Evolutionary conservation across 2,888 invertebrate species (phyloP).

Genomic region (Megamerina dolium): DNA sequence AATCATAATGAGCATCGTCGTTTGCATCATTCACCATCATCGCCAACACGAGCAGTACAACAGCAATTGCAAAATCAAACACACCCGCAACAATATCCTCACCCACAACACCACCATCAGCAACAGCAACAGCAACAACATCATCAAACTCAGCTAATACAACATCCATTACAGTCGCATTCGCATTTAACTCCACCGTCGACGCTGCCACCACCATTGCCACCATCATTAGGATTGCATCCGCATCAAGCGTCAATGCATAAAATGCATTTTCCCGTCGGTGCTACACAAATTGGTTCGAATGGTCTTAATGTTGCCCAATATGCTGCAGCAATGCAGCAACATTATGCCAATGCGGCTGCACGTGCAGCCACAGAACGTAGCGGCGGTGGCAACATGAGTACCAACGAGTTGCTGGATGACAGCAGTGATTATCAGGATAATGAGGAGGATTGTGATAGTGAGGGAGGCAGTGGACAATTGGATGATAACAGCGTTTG

Average conservation of each 20-base stretch:
- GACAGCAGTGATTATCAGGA: constrained; percentile 45
- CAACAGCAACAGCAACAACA: constrained; percentile 13
- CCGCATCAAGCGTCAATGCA: constrained; percentile 25
- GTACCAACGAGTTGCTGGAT: too few species aligned
- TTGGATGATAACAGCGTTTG: constrained; percentile 47
- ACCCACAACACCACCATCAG: constrained; percentile 18
- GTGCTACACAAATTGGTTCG: constrained; percentile 34
- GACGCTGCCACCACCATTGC: constrained; percentile 12
- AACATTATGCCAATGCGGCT: constrained; percentile 39
- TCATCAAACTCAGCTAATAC: constrained; percentile 13
- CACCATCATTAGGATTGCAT: constrained; percentile 15
- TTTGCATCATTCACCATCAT: constrained; percentile 9
- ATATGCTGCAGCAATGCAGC: constrained; percentile 43
- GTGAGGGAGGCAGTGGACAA: constrained; percentile 36
- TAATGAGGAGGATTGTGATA: constrained; percentile 44
- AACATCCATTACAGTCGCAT: constrained; percentile 18
- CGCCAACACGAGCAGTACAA: constrained; percentile 20
- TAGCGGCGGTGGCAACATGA: constrained; percentile 28
- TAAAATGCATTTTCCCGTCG: constrained; percentile 37
- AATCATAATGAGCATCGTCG: constrained; percentile 15
- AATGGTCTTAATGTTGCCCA: constrained; percentile 42
- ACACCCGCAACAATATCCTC: constrained; percentile 3
- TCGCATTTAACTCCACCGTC: constrained; percentile 5
- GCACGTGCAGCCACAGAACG: constrained; percentile 38
- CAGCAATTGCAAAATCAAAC: constrained; percentile 21